phyloP scores from a whole-genome alignment of 2,113 vertebrate genomes.

The Carettochelys insculpta region DNA sequence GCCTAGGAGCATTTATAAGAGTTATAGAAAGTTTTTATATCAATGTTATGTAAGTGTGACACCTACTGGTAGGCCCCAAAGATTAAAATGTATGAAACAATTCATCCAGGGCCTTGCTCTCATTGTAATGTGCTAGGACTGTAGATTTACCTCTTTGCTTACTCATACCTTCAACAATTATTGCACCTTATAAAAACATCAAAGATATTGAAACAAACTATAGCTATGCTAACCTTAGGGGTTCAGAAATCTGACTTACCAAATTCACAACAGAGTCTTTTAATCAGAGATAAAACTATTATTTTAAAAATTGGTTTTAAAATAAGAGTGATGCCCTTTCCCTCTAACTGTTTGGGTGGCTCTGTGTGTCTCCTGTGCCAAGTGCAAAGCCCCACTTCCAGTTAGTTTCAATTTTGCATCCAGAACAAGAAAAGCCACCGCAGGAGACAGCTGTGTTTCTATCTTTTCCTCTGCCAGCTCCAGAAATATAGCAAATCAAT shows the following conservation, averaged over 20 bases:
- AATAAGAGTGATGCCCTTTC: background rate
- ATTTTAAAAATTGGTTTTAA: background rate
- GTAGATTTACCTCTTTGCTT: background rate
- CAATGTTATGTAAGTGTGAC: constrained; percentile 17
- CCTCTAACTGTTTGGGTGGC: background rate
- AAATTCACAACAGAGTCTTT: background rate
- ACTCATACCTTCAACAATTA: background rate
- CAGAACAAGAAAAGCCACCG: background rate
- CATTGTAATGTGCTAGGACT: background rate
- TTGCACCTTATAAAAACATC: background rate
- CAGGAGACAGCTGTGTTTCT: background rate
- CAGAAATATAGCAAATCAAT: background rate
- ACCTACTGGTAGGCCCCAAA: background rate
- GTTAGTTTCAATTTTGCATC: background rate
- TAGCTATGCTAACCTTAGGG: accelerated
- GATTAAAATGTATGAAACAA: background rate
- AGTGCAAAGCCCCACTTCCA: background rate
- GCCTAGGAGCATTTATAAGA: background rate
- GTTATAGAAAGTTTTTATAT: background rate
- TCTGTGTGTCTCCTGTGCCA: background rate
- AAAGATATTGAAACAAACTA: background rate
- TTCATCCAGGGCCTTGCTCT: background rate
- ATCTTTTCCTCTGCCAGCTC: background rate
- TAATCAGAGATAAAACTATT: background rate
- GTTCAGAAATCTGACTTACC: background rate